These are phyloP conservation scores for Merodon equestris DNA, from an alignment of 2,888 invertebrate species.

Conservation along the genomic window DNA sequence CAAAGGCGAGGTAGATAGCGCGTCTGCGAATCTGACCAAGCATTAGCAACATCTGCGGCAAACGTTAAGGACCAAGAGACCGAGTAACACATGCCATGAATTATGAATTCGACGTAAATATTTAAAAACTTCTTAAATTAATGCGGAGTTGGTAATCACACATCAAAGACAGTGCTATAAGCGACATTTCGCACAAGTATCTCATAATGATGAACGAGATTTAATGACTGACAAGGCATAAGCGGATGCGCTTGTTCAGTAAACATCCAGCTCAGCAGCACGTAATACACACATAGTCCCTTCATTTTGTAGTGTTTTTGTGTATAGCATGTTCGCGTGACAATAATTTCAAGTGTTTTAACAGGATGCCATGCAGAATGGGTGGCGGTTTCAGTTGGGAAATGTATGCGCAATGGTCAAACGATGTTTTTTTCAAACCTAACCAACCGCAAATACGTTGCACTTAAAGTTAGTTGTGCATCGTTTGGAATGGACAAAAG, in stretches of 20 bases:
- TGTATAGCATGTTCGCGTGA: constrained; percentile 15
- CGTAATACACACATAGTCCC: constrained; percentile 33
- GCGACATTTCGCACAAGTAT: background rate
- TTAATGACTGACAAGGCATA: no score
- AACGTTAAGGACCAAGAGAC: constrained; percentile 26
- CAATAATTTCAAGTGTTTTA: constrained; percentile 40
- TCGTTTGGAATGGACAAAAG: background rate
- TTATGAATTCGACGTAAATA: constrained; percentile 18
- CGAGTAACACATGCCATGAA: no score
- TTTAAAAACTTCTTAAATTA: constrained; percentile 33
- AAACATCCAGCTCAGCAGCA: constrained; percentile 26
- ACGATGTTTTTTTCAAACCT: no score
- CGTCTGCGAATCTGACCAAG: background rate
- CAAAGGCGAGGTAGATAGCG: constrained; percentile 3
- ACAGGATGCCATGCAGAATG: constrained; percentile 31
- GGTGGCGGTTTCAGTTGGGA: constrained; percentile 14
- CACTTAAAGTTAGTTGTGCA: background rate
- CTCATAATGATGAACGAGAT: constrained; percentile 54
- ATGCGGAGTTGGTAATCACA: constrained; percentile 7
- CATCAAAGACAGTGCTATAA: no score
- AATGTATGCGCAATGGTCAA: no score
- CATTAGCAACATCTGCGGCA: background rate
- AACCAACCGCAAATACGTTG: no score
- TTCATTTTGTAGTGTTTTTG: constrained; percentile 20
- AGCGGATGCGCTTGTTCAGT: background rate